phyloP scores from a whole-genome alignment of 2,797 vertebrate species.

The Lemur catta region DNA sequence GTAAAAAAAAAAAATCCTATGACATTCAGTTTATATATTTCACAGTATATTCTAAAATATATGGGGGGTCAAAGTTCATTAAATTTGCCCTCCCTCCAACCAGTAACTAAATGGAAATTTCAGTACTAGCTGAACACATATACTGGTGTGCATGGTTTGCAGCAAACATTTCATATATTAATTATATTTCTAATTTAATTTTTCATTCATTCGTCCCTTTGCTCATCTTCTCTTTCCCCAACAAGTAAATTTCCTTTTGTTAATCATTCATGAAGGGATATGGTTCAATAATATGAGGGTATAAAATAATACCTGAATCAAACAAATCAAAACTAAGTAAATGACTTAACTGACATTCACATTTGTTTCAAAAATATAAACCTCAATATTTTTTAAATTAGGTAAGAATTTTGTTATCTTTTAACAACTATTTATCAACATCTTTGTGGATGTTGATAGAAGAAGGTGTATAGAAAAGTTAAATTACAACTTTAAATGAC shows the following conservation, averaged over 20 bases:
- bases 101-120: background rate
- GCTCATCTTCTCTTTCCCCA: background rate
- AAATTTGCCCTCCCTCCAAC: background rate
- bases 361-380: slow-evolving; percentile 34
- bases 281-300: background rate
- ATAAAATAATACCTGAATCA: background rate
- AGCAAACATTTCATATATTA: slow-evolving; percentile 3
- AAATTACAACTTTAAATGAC: background rate
- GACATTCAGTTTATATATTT: slow-evolving; percentile 64
- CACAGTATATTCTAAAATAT: slow-evolving; percentile 50
- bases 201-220: slow-evolving; percentile 5
- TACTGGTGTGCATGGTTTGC: background rate
- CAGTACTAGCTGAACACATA: background rate
- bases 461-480: background rate
- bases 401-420: background rate
- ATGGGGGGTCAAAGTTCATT: background rate
- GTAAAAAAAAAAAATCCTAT: slow-evolving; percentile 78
- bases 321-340: background rate
- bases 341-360: background rate
- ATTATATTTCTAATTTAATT: background rate
- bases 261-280: background rate
- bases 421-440: background rate
- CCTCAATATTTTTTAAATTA: background rate
- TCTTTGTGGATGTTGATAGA: background rate
- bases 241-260: background rate